A percentile compares a stretch with the other conserved stretches of the same genome.
Conservation (phyloP, 2,113 vertebrate genomes). For the Nothoprocta perdicaria region DNA sequence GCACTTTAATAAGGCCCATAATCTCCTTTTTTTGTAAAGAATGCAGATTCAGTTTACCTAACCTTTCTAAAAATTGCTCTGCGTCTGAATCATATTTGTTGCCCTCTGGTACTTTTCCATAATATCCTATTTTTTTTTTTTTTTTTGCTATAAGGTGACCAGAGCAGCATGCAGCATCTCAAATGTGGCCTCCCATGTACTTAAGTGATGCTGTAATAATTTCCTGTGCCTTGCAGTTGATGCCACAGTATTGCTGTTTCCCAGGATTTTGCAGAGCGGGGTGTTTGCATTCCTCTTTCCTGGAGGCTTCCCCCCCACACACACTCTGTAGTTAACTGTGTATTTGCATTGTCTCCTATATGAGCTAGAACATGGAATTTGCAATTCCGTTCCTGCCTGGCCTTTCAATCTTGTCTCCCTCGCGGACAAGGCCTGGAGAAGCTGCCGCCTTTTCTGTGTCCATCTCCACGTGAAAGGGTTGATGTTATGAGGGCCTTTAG, state of each 20-base stretch:
- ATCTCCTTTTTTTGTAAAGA: slow-evolving; percentile 10
- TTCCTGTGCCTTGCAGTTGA: slow-evolving; percentile 76
- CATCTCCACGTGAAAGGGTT: neutral
- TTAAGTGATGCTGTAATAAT: slow-evolving; percentile 69
- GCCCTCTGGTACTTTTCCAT: slow-evolving; percentile 67
- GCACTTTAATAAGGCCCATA: slow-evolving; percentile 42
- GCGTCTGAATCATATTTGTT: slow-evolving; percentile 62
- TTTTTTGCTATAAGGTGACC: slow-evolving; percentile 35
- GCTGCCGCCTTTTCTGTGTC: neutral
- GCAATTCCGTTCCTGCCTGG: neutral
- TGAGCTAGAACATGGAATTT: neutral
- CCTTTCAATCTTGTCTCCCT: neutral
- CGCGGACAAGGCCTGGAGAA: neutral
- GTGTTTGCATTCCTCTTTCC: slow-evolving; percentile 46
- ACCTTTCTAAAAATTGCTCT: slow-evolving; percentile 45
- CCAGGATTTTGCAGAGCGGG: slow-evolving; percentile 46
- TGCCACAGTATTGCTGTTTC: slow-evolving; percentile 63
- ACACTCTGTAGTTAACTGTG: neutral
- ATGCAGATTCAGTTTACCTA: slow-evolving; percentile 61
- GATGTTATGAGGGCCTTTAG: neutral
- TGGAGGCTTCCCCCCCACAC: neutral
- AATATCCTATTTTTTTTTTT: slow-evolving; percentile 51
- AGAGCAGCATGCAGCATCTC: slow-evolving; percentile 47
- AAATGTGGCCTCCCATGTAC: slow-evolving; percentile 53
- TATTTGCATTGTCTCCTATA: neutral